phyloP scores from a whole-genome alignment of 2,888 invertebrate species.

The Metopia argyrocephala region DNA sequence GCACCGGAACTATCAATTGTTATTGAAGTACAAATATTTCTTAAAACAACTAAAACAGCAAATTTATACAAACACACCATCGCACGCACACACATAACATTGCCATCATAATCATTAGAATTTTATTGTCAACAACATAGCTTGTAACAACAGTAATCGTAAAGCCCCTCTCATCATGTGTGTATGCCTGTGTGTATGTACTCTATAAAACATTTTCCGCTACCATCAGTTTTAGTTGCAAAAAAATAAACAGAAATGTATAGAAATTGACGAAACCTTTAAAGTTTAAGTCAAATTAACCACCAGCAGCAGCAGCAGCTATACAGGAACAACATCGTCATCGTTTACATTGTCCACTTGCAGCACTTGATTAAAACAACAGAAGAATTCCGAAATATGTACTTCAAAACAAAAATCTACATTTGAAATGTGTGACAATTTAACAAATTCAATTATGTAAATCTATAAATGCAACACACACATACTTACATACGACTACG shows the following conservation, averaged over 20 bases:
- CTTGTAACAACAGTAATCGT: conserved; percentile 8
- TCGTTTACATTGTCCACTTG: conserved; percentile 17
- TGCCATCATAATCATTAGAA: background rate
- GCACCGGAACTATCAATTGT: conserved; percentile 77
- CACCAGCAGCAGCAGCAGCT: conserved; percentile 42
- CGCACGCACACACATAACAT: background rate
- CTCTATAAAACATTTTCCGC: conserved; percentile 27
- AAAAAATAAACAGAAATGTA: background rate
- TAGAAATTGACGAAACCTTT: conserved; percentile 12
- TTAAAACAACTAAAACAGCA: conserved; percentile 25
- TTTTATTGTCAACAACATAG: conserved; percentile 3
- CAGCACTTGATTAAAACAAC: conserved; percentile 52
- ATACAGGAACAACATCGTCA: background rate
- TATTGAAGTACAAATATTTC: conserved; percentile 66
- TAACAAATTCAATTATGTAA: conserved; percentile 78
- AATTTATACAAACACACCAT: conserved; percentile 36
- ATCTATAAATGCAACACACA: conserved; percentile 70
- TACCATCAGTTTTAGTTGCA: conserved; percentile 37
- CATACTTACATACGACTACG: too few relatives aligned
- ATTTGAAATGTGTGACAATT: conserved; percentile 74
- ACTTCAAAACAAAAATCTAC: conserved; percentile 53
- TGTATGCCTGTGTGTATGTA: background rate
- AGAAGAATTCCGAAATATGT: conserved; percentile 20
- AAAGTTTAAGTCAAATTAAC: conserved; percentile 51
- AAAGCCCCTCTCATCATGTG: background rate